These are phyloP conservation scores for Pelosia muscerda DNA, from an alignment of 2,888 invertebrate species.

Conservation along the genomic window DNA sequence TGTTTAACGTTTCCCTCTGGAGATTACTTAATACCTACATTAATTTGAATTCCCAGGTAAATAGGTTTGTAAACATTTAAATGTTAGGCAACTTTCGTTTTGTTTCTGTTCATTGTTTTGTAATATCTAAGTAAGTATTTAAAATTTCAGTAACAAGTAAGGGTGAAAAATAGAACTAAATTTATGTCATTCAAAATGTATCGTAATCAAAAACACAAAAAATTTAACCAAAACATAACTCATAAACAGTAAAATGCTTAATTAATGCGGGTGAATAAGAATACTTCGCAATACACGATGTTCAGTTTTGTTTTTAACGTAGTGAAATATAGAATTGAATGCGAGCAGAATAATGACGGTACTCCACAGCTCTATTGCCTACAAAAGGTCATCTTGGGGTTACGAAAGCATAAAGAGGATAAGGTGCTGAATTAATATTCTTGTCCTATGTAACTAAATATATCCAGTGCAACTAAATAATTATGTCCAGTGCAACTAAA, in stretches of 20 bases:
- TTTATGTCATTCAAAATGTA: neutral
- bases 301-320: slow-evolving; percentile 66
- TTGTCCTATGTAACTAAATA: no score
- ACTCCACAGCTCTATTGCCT: slow-evolving; percentile 72
- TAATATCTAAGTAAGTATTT: no score
- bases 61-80: no score
- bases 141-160: no score
- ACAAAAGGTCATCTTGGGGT: slow-evolving; percentile 80
- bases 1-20: no score
- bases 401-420: slow-evolving; percentile 62
- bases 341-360: slow-evolving; percentile 75
- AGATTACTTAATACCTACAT: no score
- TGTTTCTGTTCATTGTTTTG: no score
- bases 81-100: no score
- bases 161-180: neutral
- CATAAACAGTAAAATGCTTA: slow-evolving; percentile 39
- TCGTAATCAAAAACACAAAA: neutral
- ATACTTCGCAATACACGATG: slow-evolving; percentile 45
- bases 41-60: no score
- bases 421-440: neutral
- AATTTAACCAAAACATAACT: slow-evolving; percentile 21
- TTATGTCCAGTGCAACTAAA: no score
- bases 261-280: slow-evolving; percentile 39
- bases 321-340: slow-evolving; percentile 78
- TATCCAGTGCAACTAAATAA: neutral